Conservation (phyloP, 2,888 invertebrate genomes). For the Acrocyrtus sp. region DNA sequence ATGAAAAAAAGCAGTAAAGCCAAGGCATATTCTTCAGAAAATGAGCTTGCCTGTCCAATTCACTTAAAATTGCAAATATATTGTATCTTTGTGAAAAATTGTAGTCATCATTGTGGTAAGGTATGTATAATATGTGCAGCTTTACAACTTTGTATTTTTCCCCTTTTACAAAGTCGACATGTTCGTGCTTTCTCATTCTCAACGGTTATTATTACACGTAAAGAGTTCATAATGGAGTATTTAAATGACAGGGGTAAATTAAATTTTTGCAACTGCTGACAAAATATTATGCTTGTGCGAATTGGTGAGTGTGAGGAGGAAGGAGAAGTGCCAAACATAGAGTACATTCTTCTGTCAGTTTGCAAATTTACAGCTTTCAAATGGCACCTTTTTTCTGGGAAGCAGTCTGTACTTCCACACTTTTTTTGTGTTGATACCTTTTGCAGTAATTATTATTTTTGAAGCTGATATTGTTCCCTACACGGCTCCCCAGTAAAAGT, state of each 20-base stretch:
- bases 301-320: background rate
- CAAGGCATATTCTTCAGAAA: slow-evolving; percentile 10
- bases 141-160: background rate
- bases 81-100: background rate
- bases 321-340: slow-evolving; percentile 17
- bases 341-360: slow-evolving; percentile 32
- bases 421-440: too few species aligned
- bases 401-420: slow-evolving; percentile 29
- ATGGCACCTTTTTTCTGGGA: slow-evolving; percentile 31
- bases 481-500: too few species aligned
- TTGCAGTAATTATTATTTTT: too few species aligned
- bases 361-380: slow-evolving; percentile 44
- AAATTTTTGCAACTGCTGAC: slow-evolving; percentile 47
- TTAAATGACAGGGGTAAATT: slow-evolving; percentile 44
- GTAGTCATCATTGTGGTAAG: slow-evolving; percentile 1
- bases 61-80: slow-evolving; percentile 8
- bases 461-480: too few species aligned
- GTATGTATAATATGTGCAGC: background rate
- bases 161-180: slow-evolving; percentile 23
- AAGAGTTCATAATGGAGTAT: slow-evolving; percentile 39
- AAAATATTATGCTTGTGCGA: slow-evolving; percentile 35
- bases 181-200: slow-evolving; percentile 42
- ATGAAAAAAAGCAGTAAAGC: background rate
- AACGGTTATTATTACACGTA: slow-evolving; percentile 44
- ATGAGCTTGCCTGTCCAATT: slow-evolving; percentile 28